Percentiles rank a stretch among this genome's conserved stretches.
Conservation (phyloP, 2,797 vertebrate species). For the Melanotaenia boesemani region DNA sequence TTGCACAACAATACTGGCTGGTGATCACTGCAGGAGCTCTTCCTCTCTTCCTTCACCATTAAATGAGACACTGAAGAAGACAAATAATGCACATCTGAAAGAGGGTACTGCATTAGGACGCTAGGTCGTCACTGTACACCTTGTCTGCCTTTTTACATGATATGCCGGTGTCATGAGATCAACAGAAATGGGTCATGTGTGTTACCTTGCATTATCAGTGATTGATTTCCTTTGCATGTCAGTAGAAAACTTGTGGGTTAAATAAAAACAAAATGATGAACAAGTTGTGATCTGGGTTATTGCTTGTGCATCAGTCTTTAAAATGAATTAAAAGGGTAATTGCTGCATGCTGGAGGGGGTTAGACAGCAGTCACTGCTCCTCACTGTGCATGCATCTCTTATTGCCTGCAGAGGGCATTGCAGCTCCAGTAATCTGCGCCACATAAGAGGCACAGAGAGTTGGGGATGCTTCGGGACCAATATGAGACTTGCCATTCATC, state of each 20-base stretch:
- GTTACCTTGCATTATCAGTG: constrained; percentile 4
- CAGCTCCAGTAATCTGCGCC: constrained; percentile 40
- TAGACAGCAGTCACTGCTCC: constrained; percentile 28
- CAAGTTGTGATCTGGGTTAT: constrained; percentile 20
- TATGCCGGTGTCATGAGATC: not conserved
- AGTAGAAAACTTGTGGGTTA: constrained; percentile 33
- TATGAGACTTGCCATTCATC: constrained; percentile 22
- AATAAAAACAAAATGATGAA: constrained; percentile 44
- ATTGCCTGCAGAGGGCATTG: constrained; percentile 70
- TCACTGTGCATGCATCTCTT: not conserved
- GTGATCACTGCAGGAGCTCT: constrained; percentile 46
- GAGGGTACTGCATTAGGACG: constrained; percentile 15
- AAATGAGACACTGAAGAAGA: constrained; percentile 47
- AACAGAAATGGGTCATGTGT: not conserved
- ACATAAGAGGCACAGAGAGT: not conserved
- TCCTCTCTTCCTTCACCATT: not conserved
- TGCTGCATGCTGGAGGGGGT: constrained; percentile 38
- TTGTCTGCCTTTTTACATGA: constrained; percentile 22
- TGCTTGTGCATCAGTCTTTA: constrained; percentile 51
- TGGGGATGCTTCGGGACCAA: constrained; percentile 2
- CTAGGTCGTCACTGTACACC: constrained; percentile 1
- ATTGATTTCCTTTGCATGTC: not conserved
- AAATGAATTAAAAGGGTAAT: constrained; percentile 42
- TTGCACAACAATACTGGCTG: constrained; percentile 23
- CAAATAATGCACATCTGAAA: constrained; percentile 26